Base-by-base conservation (phyloP, 2,888 invertebrate genomes). In the Archips xylosteana region DNA sequence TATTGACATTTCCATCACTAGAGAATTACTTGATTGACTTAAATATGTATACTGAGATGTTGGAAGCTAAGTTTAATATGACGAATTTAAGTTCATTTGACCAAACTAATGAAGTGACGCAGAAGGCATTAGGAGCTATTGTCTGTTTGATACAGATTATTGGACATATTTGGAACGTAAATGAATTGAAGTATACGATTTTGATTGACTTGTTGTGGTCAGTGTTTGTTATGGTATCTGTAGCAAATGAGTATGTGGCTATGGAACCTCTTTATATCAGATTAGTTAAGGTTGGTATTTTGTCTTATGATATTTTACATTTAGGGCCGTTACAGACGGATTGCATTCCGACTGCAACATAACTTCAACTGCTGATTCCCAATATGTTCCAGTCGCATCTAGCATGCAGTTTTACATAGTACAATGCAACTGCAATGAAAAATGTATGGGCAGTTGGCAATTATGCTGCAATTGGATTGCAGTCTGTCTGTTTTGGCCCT, bases 1-100 rank as follows among this genome's bases (percentile, higher is more conserved):
- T 86, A 75, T 82, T 89, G 79, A 90, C 92, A 90, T 94, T 94
- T 89, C 94, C 94, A 77, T 80, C 81, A n/a, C 78, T 91, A 83
- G 88, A 89, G 82, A 81, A 82, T 78, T 88, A 88, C 84, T 78
- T 86, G 77, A 82, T 85, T 83, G 86, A 89, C 81, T 80, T 88
- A 76, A 80, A 87, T 81, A 42, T 32, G 32, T 15, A 62, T 57
- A 12, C 39, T 5, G 59, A 69, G 42, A 73, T 82, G 78, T 79
- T 86, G 82, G 85, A 87, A 83, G 87, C 86, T 79, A 81, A 77
- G 75, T 79, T 84, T 77, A 83, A 82, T 83, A 85, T 84, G 82
- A 83, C 76, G 81, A 81, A 82, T 77, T 82, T 81, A 80, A 83
- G 80, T 6, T 65, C 69, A 71, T 76, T 84, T 83, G 85, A 86